These are phyloP conservation scores for Embiotoca jacksoni DNA, from an alignment of 2,113 vertebrate genomes.

Conservation along the genomic window DNA sequence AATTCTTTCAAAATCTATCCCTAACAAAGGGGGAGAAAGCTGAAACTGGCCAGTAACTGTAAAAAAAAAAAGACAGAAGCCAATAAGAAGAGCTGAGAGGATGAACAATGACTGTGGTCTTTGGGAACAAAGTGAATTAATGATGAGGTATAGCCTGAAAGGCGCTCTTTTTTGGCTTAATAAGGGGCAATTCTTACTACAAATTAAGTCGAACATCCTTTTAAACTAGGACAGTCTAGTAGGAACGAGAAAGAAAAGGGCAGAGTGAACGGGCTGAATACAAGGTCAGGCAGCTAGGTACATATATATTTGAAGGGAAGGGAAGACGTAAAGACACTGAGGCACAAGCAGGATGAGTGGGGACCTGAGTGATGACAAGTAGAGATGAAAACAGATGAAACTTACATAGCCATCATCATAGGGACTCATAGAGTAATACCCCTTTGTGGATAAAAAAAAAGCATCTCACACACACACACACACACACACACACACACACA, in stretches of 20 bases:
- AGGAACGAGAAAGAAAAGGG: constrained; percentile 25
- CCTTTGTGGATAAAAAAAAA: constrained; percentile 85
- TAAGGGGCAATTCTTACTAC: constrained; percentile 17
- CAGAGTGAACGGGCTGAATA: constrained; percentile 7
- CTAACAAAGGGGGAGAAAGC: constrained; percentile 12
- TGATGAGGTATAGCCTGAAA: constrained; percentile 13
- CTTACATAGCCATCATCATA: constrained; percentile 97
- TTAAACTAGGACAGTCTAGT: constrained; percentile 48
- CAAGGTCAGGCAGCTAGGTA: constrained; percentile 31
- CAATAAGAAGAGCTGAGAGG: constrained; percentile 1
- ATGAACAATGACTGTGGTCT: constrained; percentile 24
- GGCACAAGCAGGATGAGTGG: constrained; percentile 60
- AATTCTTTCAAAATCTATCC: constrained; percentile 17
- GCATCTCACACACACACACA: constrained; percentile 74
- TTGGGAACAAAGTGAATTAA: constrained; percentile 9
- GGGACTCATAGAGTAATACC: constrained; percentile 93
- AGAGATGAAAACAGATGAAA: constrained; percentile 84
- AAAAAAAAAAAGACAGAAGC: not conserved
- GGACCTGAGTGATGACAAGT: constrained; percentile 32
- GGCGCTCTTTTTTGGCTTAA: constrained; percentile 18
- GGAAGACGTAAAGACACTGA: constrained; percentile 47
- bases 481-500: constrained; percentile 69
- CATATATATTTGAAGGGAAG: constrained; percentile 15
- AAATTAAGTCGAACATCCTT: constrained; percentile 36
- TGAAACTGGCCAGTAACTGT: constrained; percentile 1